Conservation (phyloP, 2,888 invertebrate genomes). For the Drosophila glabriapex region DNA sequence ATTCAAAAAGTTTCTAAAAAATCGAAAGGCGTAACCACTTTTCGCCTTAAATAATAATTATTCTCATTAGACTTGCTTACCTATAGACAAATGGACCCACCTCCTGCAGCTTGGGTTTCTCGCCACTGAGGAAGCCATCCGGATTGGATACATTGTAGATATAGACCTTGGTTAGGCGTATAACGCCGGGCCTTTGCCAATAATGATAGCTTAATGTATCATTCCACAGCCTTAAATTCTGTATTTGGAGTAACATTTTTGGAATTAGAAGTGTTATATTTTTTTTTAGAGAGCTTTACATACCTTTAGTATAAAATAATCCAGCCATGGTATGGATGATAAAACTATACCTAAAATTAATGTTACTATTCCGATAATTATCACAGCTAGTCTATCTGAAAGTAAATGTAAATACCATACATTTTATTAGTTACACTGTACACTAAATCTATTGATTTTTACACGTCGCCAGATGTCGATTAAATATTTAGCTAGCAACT, state of each 20-base stretch:
- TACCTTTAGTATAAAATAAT: slow-evolving; percentile 94
- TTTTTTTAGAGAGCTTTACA: slow-evolving; percentile 59
- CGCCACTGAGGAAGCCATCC: slow-evolving; percentile 91
- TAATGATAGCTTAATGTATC: slow-evolving; percentile 94
- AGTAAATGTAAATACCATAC: slow-evolving; percentile 69
- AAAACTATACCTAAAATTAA: slow-evolving; percentile 92
- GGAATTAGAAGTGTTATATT: background rate
- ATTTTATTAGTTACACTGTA: slow-evolving; percentile 5
- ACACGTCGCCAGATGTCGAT: background rate
- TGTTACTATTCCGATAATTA: slow-evolving; percentile 92
- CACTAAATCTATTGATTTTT: background rate
- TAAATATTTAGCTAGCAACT: slow-evolving; percentile 5
- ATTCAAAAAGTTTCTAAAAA: slow-evolving; percentile 26
- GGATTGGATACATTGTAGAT: slow-evolving; percentile 96
- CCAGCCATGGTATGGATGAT: slow-evolving; percentile 94
- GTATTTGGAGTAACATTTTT: slow-evolving; percentile 33
- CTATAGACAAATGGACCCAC: slow-evolving; percentile 95
- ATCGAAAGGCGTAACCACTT: slow-evolving; percentile 65
- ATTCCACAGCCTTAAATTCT: slow-evolving; percentile 94
- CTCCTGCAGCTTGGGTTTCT: slow-evolving; percentile 93
- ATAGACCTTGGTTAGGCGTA: slow-evolving; percentile 93
- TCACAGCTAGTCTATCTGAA: slow-evolving; percentile 92
- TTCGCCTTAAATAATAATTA: slow-evolving; percentile 19
- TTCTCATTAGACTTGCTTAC: slow-evolving; percentile 86
- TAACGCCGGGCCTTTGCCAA: slow-evolving; percentile 95